Evolutionary conservation across 2,797 vertebrate species (phyloP).

Genomic region (Acipenser transmontanus): DNA sequence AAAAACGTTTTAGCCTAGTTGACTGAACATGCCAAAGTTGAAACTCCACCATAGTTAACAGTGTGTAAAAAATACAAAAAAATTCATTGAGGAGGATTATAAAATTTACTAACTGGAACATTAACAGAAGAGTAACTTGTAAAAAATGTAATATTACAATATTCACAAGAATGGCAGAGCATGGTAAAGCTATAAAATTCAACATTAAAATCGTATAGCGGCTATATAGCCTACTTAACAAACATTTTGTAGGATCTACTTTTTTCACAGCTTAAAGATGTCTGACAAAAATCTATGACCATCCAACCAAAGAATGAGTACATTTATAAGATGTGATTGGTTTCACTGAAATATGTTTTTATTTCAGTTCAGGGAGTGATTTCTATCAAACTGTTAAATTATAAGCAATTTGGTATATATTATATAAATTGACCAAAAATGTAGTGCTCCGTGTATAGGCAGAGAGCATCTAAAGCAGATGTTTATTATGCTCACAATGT

Average conservation of each 20-base stretch:
- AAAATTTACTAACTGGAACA: slow-evolving; percentile 99
- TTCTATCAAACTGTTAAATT: no score
- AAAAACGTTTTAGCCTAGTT: no score
- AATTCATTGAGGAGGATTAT: slow-evolving; percentile 81
- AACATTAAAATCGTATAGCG: slow-evolving; percentile 98
- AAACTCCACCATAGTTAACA: slow-evolving; percentile 92
- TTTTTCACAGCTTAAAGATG: slow-evolving; percentile 61
- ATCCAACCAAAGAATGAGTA: slow-evolving; percentile 47
- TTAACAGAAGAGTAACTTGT: slow-evolving; percentile 99
- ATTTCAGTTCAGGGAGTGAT: no score
- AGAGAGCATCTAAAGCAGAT: no score
- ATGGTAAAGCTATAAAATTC: slow-evolving; percentile 95
- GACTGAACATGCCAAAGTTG: no score
- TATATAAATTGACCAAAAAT: no score
- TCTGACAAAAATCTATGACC: slow-evolving; percentile 50
- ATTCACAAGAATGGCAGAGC: slow-evolving; percentile 97
- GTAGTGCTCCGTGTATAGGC: no score
- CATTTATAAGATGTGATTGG: no score
- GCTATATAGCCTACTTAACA: slow-evolving; percentile 98
- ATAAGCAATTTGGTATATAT: no score
- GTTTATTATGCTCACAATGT: no score
- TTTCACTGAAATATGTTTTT: no score
- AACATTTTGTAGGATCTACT: slow-evolving; percentile 90
- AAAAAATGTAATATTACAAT: slow-evolving; percentile 99
- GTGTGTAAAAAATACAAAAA: slow-evolving; percentile 83